Conservation (phyloP, 2,797 vertebrate species). For the Toxotes lorentzi region DNA sequence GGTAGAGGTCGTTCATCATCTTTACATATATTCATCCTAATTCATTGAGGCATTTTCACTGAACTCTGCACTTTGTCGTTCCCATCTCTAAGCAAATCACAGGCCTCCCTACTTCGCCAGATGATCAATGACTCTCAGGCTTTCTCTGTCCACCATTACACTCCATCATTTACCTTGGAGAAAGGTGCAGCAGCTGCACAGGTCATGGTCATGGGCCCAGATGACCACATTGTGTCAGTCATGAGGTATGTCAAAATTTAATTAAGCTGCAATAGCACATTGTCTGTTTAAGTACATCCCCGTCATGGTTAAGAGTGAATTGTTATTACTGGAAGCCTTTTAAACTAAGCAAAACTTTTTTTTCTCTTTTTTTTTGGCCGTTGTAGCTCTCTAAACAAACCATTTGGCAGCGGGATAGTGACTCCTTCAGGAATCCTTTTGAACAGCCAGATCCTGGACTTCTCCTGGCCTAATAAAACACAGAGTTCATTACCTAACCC, state of each 20-base stretch:
- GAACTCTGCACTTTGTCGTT: conserved; percentile 30
- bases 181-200: conserved; percentile 88
- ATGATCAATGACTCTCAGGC: conserved; percentile 92
- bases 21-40: neutral
- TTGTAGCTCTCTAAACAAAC: conserved; percentile 94
- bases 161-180: conserved; percentile 83
- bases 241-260: conserved; percentile 86
- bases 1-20: conserved; percentile 78
- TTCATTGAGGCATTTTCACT: neutral
- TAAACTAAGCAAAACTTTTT: neutral
- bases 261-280: neutral
- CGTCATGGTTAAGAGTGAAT: neutral
- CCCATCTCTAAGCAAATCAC: conserved; percentile 86
- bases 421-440: conserved; percentile 95
- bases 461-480: conserved; percentile 95
- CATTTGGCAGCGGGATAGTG: conserved; percentile 95
- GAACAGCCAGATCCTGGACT: conserved; percentile 98
- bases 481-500: conserved; percentile 79
- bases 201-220: conserved; percentile 96
- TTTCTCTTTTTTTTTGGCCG: conserved; percentile 9
- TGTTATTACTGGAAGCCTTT: neutral
- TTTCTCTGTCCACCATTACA: conserved; percentile 81
- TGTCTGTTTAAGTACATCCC: neutral
- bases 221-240: conserved; percentile 95
- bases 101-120: conserved; percentile 88